These are phyloP conservation scores for Candidula unifasciata DNA, from an alignment of 2,888 invertebrate species.

Conservation along the genomic window DNA sequence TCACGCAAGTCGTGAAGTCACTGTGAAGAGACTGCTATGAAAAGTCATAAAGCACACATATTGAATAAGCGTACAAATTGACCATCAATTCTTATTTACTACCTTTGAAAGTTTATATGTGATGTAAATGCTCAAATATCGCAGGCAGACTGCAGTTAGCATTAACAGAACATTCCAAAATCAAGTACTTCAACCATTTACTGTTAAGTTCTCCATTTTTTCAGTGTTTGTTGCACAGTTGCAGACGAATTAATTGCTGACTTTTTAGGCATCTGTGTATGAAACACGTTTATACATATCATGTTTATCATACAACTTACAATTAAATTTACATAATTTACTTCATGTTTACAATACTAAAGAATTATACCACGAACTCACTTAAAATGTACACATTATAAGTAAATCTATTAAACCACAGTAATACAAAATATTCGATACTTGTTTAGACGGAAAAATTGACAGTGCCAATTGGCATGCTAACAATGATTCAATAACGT, in stretches of 20 bases:
- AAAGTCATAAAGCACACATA: too few relatives aligned
- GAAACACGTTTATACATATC: not conserved
- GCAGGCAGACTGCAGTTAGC: not conserved
- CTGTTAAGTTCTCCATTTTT: constrained; percentile 26
- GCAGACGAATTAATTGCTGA: not conserved
- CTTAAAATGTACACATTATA: too few relatives aligned
- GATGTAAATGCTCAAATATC: not conserved
- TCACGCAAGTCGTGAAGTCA: too few relatives aligned
- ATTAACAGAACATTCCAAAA: not conserved
- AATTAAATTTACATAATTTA: not conserved
- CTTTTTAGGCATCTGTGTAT: not conserved
- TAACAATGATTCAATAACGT: too few relatives aligned
- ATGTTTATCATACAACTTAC: not conserved
- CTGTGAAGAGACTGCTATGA: too few relatives aligned
- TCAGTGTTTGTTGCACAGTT: not conserved
- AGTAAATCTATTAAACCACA: too few relatives aligned
- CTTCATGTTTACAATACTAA: not conserved
- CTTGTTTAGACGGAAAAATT: too few relatives aligned
- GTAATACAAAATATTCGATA: too few relatives aligned
- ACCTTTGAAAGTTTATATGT: not conserved
- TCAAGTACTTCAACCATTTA: not conserved
- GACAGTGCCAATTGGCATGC: too few relatives aligned
- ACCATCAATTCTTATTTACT: not conserved
- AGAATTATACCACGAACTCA: too few relatives aligned
- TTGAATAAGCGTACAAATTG: too few relatives aligned